Conservation (phyloP, 2,888 invertebrate species). For the Yponomeuta plumbellus region DNA sequence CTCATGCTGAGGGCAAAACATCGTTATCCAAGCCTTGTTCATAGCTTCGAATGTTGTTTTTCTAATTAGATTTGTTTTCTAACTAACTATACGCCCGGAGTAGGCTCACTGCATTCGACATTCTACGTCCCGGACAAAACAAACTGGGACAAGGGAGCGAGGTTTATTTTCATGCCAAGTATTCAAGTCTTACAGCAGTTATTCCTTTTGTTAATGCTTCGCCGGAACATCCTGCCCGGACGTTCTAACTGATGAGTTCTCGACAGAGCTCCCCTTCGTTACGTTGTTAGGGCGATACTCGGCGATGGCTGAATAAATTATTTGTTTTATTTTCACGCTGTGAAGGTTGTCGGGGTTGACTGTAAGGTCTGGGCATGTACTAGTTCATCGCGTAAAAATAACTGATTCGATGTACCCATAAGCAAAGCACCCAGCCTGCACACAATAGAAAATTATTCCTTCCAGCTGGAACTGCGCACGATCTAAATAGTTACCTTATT, state of each 20-base stretch:
- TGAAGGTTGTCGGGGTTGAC: neutral
- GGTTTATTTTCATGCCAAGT: slow-evolving; percentile 49
- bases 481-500: no score
- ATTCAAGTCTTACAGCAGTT: slow-evolving; percentile 31
- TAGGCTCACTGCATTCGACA: neutral
- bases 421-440: no score
- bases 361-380: neutral
- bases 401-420: no score
- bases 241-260: slow-evolving; percentile 15
- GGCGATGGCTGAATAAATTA: neutral
- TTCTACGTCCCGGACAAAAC: neutral
- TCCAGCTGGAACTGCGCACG: no score
- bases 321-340: neutral
- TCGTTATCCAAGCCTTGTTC: no score
- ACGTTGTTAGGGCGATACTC: neutral
- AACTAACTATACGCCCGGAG: neutral
- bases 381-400: no score
- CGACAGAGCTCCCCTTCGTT: neutral
- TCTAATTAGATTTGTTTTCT: no score
- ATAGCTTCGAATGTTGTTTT: no score
- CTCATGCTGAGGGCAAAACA: no score
- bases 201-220: slow-evolving; percentile 51
- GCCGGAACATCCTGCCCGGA: slow-evolving; percentile 29
- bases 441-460: no score
- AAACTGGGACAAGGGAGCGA: slow-evolving; percentile 24